Conservation (phyloP, 2,888 invertebrate species). For the Eristalis arbustorum region DNA sequence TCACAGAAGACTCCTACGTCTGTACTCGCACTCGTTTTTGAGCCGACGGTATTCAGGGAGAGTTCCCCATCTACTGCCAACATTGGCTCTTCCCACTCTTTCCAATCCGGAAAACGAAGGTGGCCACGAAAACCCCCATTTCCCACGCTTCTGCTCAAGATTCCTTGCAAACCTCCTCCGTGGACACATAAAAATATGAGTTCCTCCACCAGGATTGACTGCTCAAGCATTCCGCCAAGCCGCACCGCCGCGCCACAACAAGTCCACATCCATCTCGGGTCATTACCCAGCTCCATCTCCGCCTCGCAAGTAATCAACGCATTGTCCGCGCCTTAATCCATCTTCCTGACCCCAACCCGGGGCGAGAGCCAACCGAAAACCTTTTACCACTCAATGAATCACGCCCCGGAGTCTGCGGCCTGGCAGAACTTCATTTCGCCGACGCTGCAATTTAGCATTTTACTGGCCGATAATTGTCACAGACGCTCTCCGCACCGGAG, state of each 20-base stretch:
- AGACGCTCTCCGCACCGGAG: constrained; percentile 30
- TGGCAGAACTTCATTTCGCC: constrained; percentile 42
- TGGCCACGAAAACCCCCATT: too few species aligned
- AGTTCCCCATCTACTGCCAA: too few species aligned
- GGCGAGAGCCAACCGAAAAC: constrained; percentile 27
- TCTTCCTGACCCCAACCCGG: constrained; percentile 40
- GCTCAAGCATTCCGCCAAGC: background rate
- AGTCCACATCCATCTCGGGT: constrained; percentile 43
- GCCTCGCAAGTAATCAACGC: constrained; percentile 64
- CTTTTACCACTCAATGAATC: constrained; percentile 68
- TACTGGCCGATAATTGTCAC: constrained; percentile 69
- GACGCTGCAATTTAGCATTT: constrained; percentile 59
- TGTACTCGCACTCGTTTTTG: too few species aligned
- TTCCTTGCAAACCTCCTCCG: background rate
- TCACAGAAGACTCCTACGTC: too few species aligned
- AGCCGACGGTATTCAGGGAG: too few species aligned
- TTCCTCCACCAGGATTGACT: background rate
- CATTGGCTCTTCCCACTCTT: too few species aligned
- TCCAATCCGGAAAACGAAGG: too few species aligned
- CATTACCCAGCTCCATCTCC: constrained; percentile 60
- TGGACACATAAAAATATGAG: background rate
- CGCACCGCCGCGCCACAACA: background rate
- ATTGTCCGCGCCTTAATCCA: constrained; percentile 57
- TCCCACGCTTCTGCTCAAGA: too few species aligned
- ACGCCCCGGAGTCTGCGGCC: constrained; percentile 48